These are phyloP conservation scores for Wiebesia pumilae DNA, from an alignment of 1,140 invertebrate genomes.

Conservation along the genomic window DNA sequence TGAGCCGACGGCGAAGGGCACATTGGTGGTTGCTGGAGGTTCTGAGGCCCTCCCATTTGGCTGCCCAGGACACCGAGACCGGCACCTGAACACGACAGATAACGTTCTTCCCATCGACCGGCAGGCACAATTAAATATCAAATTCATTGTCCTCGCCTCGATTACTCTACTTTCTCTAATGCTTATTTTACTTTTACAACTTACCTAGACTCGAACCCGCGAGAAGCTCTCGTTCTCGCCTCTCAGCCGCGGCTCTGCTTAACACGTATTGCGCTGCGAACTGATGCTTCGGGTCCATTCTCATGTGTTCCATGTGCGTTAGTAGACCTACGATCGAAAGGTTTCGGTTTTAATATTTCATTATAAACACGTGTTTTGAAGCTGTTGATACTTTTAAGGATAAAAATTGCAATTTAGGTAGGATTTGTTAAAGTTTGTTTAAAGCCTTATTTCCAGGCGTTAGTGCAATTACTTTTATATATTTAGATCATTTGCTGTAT, in stretches of 20 bases:
- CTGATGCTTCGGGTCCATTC: conserved; percentile 97
- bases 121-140: conserved; percentile 34
- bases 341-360: background rate
- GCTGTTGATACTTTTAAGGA: too few relatives aligned
- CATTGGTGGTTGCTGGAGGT: conserved; percentile 77
- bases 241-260: conserved; percentile 90
- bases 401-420: too few relatives aligned
- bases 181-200: background rate
- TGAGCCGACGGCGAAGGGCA: conserved; percentile 88
- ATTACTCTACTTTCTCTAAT: too few relatives aligned
- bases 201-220: conserved; percentile 78
- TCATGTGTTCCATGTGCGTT: conserved; percentile 96
- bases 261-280: conserved; percentile 95
- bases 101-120: conserved; percentile 50
- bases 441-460: too few relatives aligned
- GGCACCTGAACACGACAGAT: conserved; percentile 69
- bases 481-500: too few relatives aligned
- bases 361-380: background rate
- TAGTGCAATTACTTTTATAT: too few relatives aligned
- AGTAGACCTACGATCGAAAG: conserved; percentile 79
- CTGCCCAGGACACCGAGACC: conserved; percentile 76
- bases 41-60: conserved; percentile 76
- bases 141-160: background rate
- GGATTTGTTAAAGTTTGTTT: too few relatives aligned
- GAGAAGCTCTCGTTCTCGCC: conserved; percentile 87